Conservation (phyloP, 1,140 invertebrate species). For the Zaprionus taronus region DNA sequence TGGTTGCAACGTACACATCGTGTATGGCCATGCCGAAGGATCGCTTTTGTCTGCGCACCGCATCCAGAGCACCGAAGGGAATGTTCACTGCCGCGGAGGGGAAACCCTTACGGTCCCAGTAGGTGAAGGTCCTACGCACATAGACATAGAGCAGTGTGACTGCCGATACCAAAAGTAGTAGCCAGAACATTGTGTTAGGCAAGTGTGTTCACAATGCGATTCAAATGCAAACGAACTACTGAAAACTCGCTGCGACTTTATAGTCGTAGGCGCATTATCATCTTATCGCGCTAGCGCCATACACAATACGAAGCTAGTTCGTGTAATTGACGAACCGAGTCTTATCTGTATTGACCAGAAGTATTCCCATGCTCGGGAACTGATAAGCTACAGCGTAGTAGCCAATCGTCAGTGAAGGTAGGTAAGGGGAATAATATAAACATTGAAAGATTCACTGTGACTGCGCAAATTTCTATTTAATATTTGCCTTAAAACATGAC, state of each 20-base stretch:
- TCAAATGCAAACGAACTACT: constrained; percentile 39
- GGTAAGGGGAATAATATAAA: not conserved
- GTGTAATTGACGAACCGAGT: not conserved
- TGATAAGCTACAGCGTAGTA: not conserved
- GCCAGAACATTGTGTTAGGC: constrained; percentile 40
- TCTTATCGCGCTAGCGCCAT: not conserved
- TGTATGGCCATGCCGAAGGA: constrained; percentile 72
- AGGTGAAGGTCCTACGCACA: constrained; percentile 63
- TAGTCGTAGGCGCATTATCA: constrained; percentile 37
- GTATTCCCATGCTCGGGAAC: not conserved
- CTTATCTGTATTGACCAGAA: constrained; percentile 8
- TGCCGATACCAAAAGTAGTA: constrained; percentile 40
- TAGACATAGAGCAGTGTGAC: constrained; percentile 57
- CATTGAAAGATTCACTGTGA: constrained; percentile 6
- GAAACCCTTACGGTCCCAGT: constrained; percentile 76
- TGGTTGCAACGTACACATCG: constrained; percentile 64
- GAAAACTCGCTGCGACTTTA: constrained; percentile 21
- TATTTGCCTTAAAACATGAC: not conserved
- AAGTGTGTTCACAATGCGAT: constrained; percentile 8
- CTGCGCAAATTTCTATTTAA: not conserved
- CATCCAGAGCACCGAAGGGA: constrained; percentile 69
- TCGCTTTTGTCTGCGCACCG: constrained; percentile 40
- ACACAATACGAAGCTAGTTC: not conserved
- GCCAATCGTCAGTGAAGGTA: not conserved
- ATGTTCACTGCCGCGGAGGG: constrained; percentile 43